These are phyloP conservation scores for Stercorarius parasiticus DNA, from an alignment of 2,113 vertebrate species.

Conservation along the genomic window DNA sequence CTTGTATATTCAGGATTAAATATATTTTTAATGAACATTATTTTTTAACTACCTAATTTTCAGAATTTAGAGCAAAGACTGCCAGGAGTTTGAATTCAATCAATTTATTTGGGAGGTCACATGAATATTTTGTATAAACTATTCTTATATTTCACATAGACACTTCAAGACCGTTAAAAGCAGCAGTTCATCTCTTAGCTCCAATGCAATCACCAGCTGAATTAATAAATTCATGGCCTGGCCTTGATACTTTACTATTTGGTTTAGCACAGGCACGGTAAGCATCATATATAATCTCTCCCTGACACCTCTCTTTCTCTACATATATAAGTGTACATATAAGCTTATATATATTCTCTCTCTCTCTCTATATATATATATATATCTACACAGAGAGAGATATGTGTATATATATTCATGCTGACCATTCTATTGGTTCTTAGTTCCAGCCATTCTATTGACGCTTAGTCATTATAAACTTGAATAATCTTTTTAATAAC, in stretches of 20 bases:
- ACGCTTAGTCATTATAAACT: background rate
- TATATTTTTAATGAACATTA: background rate
- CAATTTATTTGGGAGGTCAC: background rate
- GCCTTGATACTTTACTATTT: background rate
- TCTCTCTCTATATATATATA: background rate
- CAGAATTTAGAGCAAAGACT: background rate
- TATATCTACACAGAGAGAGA: background rate
- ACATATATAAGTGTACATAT: background rate
- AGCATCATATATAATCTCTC: background rate
- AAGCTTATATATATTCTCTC: background rate
- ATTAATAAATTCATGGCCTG: slow-evolving; percentile 25
- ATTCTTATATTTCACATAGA: background rate
- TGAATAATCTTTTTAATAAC: background rate
- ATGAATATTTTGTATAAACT: background rate
- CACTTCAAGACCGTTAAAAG: background rate
- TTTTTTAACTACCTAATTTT: background rate
- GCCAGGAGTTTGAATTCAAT: background rate
- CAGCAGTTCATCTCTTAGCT: background rate
- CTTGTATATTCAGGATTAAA: background rate
- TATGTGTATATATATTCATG: background rate
- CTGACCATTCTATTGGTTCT: background rate
- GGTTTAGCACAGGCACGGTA: background rate
- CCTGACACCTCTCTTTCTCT: background rate
- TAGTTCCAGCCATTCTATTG: no score
- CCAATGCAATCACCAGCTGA: background rate